Base-by-base conservation (phyloP, 1,140 invertebrate genomes). In the Eupristina koningsbergeri region DNA sequence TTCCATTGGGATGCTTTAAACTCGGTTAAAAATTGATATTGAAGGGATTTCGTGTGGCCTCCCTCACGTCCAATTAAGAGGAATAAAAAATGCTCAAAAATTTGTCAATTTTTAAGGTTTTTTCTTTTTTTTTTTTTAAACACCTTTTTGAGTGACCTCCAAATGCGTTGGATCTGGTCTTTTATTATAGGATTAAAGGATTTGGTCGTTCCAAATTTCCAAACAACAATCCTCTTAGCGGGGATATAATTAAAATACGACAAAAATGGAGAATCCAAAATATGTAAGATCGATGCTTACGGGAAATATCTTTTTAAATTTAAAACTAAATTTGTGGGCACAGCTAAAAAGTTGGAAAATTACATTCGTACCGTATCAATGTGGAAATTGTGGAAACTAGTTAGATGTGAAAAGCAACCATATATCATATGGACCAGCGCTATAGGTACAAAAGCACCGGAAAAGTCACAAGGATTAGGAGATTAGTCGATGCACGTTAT, bases 391-490 rank as follows among this genome's bases (percentile, higher is more conserved):
- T 17, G 2, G 39, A 41, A 39, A 77, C n/a, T n/a, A 34, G 34
- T 63, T 22, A 0, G 31, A 41, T 3, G 0, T 34, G 31, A 31
- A 19, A 63, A 58, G 19, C 17, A 26, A 19, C 3, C 31, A 5
- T 13, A 0, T 34, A 9, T 26, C 9, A 8, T 29, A 77, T 63
- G 61, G n/a, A 11, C 34, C 29, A 63, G 36, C 39, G 22, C 53
- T 47, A 61, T 2, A 15, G 63, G 6, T 26, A 5, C 22, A 26
- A 26, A 26, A 58, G 53, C 22, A 13, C 11, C 29, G 22, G 36
- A 29, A 63, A 78, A 63, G 53, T 78, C 76, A 41, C 13, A 19
- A 47, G 67, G 63, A 64, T 79, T 79, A 79, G 61, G 50, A 63
- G 39, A 79, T 64, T 61, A 63, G 53, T 22, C 34, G 39, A 41